These are phyloP conservation scores for Zaprionus ghesquierei DNA, from an alignment of 1,140 invertebrate species.

Conservation along the genomic window DNA sequence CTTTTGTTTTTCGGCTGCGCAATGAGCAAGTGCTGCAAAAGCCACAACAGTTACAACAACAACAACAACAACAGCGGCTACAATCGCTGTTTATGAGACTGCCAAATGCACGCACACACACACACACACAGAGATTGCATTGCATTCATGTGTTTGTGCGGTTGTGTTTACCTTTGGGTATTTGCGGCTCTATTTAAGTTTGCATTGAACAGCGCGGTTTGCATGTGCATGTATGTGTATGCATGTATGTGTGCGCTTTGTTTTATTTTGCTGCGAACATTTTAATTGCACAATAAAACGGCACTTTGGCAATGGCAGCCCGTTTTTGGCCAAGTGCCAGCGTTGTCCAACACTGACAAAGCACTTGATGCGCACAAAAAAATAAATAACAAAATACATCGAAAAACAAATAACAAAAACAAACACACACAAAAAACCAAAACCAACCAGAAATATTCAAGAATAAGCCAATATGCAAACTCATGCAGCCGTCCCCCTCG, in stretches of 20 bases:
- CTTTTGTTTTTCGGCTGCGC: constrained; percentile 54
- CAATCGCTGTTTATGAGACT: constrained; percentile 15
- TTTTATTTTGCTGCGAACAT: constrained; percentile 4
- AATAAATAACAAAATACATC: not conserved
- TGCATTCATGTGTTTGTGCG: not conserved
- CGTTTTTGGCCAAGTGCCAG: constrained; percentile 1
- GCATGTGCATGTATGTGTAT: not conserved
- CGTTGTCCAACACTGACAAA: constrained; percentile 15
- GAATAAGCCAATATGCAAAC: constrained; percentile 34
- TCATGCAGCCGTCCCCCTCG: not conserved
- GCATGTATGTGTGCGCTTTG: not conserved
- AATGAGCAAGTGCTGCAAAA: constrained; percentile 43
- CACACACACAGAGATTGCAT: not conserved
- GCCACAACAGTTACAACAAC: constrained; percentile 6
- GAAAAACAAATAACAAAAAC: not conserved
- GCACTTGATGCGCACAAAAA: constrained; percentile 22
- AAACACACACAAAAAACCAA: not conserved
- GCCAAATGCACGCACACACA: constrained; percentile 24
- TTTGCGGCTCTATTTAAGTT: constrained; percentile 8
- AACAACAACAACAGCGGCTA: constrained; percentile 10
- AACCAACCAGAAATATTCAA: not conserved
- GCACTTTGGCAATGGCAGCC: constrained; percentile 12
- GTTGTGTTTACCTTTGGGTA: constrained; percentile 5
- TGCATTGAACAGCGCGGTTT: not conserved
- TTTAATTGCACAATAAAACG: constrained; percentile 35